Evolutionary conservation across 2,888 invertebrate genomes (phyloP), one percentile per base, ranked within the genome.

Genomic region (Zygaena filipendulae): DNA sequence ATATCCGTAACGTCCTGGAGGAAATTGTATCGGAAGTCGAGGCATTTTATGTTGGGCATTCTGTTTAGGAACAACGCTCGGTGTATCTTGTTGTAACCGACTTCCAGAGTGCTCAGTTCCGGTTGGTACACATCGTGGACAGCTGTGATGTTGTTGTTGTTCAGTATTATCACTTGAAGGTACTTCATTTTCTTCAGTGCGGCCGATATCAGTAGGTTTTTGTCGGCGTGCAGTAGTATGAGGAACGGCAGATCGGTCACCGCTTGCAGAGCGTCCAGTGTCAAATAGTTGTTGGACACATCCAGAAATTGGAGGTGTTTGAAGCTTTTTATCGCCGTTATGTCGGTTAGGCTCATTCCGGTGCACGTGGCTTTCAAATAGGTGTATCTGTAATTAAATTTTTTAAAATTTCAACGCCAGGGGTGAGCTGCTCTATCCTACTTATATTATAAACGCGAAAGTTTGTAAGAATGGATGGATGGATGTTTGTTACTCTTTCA

Each of bases 121-220:
- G 77, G 81, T 46, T 86, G 86, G 19, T 51, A 67, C 0, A 86
- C 75, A 20, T 82, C 81, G 4, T 59, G 38, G 0, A 84, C 82
- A 9, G 79, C 58, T 3, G 51, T 55, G 23, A 86, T 68, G n/a
- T 58, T 44, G 41, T 86, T 86, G 26, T 69, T 41, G 38, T 82
- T 84, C 40, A 86, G 40, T 13, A 81, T 74, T 4, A 86, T 54
- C 0, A 84, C 82, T 80, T 86, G 86, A n/a, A 86, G 66, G 40
- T 82, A 85, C 28, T 72, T 72, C 66, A 82, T 80, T 29, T 58
- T 61, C 5, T 66, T 69, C 23, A 86, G 54, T 10, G 59, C 72
- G 0, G 71, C 80, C 0, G 82, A 82, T 6, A 53, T 48, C 1
- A 85, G 43, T 4, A 52, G 38, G 46, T 87, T 87, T 9, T 72